phyloP scores from a whole-genome alignment of 2,113 vertebrate species.

The Myocastor coypus region DNA sequence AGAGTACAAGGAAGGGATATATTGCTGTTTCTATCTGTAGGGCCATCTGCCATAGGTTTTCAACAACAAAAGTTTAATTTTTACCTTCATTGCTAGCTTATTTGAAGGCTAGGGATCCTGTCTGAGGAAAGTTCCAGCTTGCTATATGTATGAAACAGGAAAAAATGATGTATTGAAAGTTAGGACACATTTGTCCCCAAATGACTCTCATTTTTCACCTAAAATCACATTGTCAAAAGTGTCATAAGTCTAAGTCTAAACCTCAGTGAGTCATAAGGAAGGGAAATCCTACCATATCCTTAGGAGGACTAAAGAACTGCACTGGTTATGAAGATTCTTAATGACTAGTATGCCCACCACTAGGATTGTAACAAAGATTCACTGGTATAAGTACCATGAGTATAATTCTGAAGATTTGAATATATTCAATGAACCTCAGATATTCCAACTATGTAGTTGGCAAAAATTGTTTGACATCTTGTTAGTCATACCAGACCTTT shows the following conservation, averaged over 20 bases:
- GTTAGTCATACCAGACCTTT: neutral
- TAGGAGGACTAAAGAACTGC: neutral
- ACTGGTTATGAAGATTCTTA: neutral
- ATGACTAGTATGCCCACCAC: neutral
- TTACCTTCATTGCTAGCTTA: neutral
- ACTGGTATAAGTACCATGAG: neutral
- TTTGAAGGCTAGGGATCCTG: neutral
- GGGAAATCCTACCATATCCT: neutral
- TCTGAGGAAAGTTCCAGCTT: neutral
- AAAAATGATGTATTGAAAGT: neutral
- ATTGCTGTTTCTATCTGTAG: neutral
- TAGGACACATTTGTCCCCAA: neutral
- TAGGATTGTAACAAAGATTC: neutral
- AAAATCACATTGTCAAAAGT: slow-evolving; percentile 11
- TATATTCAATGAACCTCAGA: neutral
- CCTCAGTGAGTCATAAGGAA: slow-evolving; percentile 8
- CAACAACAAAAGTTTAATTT: slow-evolving; percentile 36
- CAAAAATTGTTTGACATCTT: neutral
- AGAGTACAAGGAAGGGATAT: neutral
- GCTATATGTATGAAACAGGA: slow-evolving; percentile 8
- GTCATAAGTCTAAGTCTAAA: neutral
- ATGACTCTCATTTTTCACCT: neutral
- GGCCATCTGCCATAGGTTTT: neutral
- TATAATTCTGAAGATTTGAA: neutral
- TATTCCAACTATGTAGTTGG: neutral